Evolutionary conservation across 1,140 invertebrate genomes (phyloP), one percentile per base, ranked within the genome.

Genomic region (Asbolus verrucosus): DNA sequence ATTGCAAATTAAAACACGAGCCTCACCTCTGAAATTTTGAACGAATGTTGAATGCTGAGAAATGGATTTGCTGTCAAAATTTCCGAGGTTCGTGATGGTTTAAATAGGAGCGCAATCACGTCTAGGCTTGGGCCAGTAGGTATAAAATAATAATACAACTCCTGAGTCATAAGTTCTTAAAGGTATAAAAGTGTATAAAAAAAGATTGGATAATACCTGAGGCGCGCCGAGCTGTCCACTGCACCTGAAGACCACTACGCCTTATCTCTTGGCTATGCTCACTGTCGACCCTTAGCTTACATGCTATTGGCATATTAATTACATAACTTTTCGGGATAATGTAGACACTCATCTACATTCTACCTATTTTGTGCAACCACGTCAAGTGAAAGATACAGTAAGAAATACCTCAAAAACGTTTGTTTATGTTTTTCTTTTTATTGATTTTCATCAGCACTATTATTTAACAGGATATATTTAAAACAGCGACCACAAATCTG

Each of bases 121-220:
- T 54, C 69, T 70, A 61, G 67, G 67, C 54, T 63, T 39, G 70
- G 73, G 67, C 63, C 61, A 70, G 61, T 68, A 14, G 41, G 39
- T 50, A 43, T 18, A 65, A 70, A 71, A 60, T 65, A 74, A 50
- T 59, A 63, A 71, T 71, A 74, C 70, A 72, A 69, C 33, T 72
- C 66, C 66, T 65, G 66, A 68, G 30, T 67, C 38, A 6, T 33
- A 54, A 60, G 39, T 63, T n/a, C 31, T 63, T 69, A 69, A 69
- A 69, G 30, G 46, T 60, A 69, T 68, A 74, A 59, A 70, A 72
- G 46, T 54, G 19, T 71, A 75, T 70, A 78, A 80, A 79, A 76
- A 82, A 80, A 78, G 71, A 69, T 73, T 81, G 72, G 78, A 80
- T 82, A 82, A 82, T 82, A 82, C 81, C 80, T 82, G 75, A 24